These are phyloP conservation scores for Varecia variegata DNA, from an alignment of 2,797 vertebrate genomes.

Conservation along the genomic window DNA sequence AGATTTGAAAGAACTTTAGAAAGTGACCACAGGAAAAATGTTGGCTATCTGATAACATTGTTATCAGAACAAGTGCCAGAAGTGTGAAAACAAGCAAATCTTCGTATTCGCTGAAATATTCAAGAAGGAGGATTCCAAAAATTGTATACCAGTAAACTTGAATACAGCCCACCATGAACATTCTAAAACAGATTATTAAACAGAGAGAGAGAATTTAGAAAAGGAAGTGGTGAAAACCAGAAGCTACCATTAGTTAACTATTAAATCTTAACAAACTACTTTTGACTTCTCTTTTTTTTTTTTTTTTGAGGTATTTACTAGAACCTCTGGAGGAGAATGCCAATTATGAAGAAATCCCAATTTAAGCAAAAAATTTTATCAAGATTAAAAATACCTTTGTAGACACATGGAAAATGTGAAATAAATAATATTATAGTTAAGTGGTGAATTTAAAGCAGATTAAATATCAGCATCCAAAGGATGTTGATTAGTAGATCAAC, in stretches of 20 bases:
- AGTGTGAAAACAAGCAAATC: background rate
- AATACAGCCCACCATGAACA: background rate
- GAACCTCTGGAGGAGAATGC: background rate
- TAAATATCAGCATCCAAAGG: background rate
- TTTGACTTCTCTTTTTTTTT: background rate
- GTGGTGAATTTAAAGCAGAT: background rate
- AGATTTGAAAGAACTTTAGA: background rate
- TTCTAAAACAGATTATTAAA: slow-evolving; percentile 10
- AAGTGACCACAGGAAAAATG: background rate
- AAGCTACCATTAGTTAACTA: background rate
- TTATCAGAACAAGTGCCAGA: background rate
- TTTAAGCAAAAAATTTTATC: background rate
- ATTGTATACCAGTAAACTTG: background rate
- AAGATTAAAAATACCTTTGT: background rate
- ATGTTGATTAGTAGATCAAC: background rate
- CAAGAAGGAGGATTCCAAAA: background rate
- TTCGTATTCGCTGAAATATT: background rate
- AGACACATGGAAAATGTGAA: background rate
- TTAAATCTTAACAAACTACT: background rate
- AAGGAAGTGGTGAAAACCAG: slow-evolving; percentile 8
- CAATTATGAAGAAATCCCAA: background rate
- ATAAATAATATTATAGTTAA: background rate
- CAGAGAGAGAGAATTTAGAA: background rate
- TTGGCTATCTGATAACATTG: background rate
- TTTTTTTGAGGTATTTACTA: background rate